Conservation (phyloP, 2,888 invertebrate species). For the Heterodera filipjevi region DNA sequence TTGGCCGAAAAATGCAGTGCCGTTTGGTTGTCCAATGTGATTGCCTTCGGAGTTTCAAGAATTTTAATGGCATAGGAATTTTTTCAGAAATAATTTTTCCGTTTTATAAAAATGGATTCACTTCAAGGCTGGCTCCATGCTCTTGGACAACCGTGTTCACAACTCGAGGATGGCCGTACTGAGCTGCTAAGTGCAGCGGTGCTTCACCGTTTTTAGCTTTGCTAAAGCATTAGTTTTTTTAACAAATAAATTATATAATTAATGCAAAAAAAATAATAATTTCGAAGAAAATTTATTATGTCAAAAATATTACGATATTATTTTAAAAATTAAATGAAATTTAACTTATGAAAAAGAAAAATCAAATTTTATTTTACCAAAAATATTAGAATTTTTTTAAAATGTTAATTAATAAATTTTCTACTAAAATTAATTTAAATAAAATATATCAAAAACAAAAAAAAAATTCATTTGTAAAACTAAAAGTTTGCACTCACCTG, state of each 20-base stretch:
- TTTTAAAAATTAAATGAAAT: no score
- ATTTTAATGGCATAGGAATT: no score
- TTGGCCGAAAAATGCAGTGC: conserved; percentile 95
- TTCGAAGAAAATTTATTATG: no score
- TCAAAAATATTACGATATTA: no score
- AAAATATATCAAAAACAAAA: no score
- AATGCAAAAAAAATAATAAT: neutral
- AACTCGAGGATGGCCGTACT: conserved; percentile 84
- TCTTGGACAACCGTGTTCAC: conserved; percentile 80
- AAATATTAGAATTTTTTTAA: no score
- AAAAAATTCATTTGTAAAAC: neutral
- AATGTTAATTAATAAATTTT: neutral
- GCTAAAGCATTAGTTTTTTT: conserved; percentile 65
- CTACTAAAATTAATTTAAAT: neutral
- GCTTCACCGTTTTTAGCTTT: conserved; percentile 95
- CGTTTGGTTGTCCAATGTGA: conserved; percentile 93
- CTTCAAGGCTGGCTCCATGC: conserved; percentile 74
- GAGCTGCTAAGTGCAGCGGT: conserved; percentile 89
- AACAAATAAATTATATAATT: no score
- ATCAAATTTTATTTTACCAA: no score
- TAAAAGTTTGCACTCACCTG: conserved; percentile 8
- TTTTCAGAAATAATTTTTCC: neutral
- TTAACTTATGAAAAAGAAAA: neutral
- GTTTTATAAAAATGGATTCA: neutral
- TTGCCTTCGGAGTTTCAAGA: no score